Conservation (phyloP, 2,797 vertebrate species). For the Taenioides sp. region DNA sequence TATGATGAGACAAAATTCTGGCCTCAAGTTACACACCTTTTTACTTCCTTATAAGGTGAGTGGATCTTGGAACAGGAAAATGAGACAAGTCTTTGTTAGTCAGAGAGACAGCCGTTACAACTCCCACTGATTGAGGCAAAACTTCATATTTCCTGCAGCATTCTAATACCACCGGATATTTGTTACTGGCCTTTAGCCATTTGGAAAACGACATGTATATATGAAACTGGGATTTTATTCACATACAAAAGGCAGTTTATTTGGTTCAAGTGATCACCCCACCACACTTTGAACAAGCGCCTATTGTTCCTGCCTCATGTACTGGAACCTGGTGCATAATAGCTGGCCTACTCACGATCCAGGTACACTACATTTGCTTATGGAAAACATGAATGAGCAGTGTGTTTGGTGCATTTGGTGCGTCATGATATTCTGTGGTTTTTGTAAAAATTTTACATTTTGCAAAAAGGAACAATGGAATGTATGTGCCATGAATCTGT, state of each 20-base stretch:
- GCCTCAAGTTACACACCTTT: not conserved
- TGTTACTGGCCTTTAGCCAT: not conserved
- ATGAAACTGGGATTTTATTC: not conserved
- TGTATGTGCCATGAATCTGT: too few relatives aligned
- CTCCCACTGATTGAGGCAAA: not conserved
- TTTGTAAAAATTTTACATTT: conserved; percentile 8
- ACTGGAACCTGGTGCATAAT: too few relatives aligned
- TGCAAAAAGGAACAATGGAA: not conserved
- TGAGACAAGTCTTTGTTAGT: not conserved
- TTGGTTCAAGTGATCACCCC: not conserved
- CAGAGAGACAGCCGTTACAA: not conserved
- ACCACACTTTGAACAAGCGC: not conserved
- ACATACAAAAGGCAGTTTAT: not conserved
- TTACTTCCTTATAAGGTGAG: not conserved
- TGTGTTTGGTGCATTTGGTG: not conserved
- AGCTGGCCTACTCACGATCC: not conserved
- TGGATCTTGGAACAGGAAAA: not conserved
- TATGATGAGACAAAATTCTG: not conserved
- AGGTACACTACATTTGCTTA: conserved; percentile 9
- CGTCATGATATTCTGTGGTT: not conserved
- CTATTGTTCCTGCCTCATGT: not conserved
- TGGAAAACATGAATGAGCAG: not conserved
- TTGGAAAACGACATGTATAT: not conserved
- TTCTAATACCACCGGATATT: conserved; percentile 4
- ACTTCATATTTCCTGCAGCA: not conserved